Evolutionary conservation across 2,888 invertebrate genomes (phyloP), one percentile per base, ranked within the genome.

Genomic region (Coenonympha glycerion): DNA sequence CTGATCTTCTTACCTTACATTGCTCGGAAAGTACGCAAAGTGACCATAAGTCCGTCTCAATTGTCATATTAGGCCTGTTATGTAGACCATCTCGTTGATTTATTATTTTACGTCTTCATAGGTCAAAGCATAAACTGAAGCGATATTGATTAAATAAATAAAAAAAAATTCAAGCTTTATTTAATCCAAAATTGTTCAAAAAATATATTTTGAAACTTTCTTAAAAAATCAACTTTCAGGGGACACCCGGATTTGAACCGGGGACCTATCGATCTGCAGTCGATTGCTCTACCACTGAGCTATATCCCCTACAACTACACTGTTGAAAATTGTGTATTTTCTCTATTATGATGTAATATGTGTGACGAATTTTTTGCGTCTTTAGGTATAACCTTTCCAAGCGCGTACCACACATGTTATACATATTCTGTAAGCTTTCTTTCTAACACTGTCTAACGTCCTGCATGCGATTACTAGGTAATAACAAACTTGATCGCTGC

Each of bases 181-280:
- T n/a, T n/a, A n/a, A n/a, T n/a, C n/a, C n/a, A n/a, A n/a, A n/a
- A n/a, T n/a, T n/a, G n/a, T n/a, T n/a, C n/a, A n/a, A n/a, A n/a
- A n/a, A n/a, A n/a, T n/a, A n/a, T n/a, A n/a, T n/a, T n/a, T n/a
- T n/a, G n/a, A 9, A 6, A 26, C n/a, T n/a, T n/a, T n/a, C n/a
- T n/a, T 9, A 26, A 11, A 30, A 30, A 2, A 11, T 13, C 4
- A 5, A 30, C 11, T 5, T n/a, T 3, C 3, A 82, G 82, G 79
- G 81, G 79, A 80, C 80, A 81, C 79, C 79, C 80, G 82, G 82
- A 76, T 73, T 82, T 82, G 83, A 83, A 84, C 84, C 80, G 71
- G 83, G 79, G 84, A 62, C 84, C 83, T 82, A 80, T 81, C 83
- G 84, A 84, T 82, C 84, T 84, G 84, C 85, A 85, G 84, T 83